Conservation (phyloP, 2,888 invertebrate species). For the Ditula angustiorana region DNA sequence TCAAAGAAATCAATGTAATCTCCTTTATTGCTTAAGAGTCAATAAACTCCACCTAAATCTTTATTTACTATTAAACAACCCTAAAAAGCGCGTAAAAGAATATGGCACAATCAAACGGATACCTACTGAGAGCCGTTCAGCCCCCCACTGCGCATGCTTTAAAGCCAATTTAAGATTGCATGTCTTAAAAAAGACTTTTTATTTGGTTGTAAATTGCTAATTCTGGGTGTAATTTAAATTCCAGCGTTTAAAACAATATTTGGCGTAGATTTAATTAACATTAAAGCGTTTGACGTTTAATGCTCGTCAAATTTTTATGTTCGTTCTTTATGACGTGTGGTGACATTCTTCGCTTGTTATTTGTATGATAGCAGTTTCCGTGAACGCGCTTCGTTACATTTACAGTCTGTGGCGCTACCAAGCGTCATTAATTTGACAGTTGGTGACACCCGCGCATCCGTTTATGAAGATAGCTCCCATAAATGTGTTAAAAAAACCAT, state of each 20-base stretch:
- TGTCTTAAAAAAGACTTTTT: conserved; percentile 33
- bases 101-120: conserved; percentile 42
- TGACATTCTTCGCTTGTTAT: conserved; percentile 10
- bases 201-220: conserved; percentile 36
- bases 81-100: conserved; percentile 39
- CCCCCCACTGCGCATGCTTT: conserved; percentile 52
- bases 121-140: conserved; percentile 52
- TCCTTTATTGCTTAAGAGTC: conserved; percentile 33
- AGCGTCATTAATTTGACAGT: conserved; percentile 3
- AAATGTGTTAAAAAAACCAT: neutral
- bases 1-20: conserved; percentile 22
- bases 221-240: conserved; percentile 29
- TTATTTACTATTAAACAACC: conserved; percentile 41
- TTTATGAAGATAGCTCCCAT: neutral
- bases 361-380: conserved; percentile 1
- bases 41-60: conserved; percentile 37
- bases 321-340: conserved; percentile 17
- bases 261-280: conserved; percentile 27
- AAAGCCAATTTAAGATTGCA: conserved; percentile 49
- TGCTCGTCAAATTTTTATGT: conserved; percentile 19
- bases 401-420: conserved; percentile 2
- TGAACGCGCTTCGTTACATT: neutral
- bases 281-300: conserved; percentile 22
- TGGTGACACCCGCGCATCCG: conserved; percentile 1
- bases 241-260: conserved; percentile 24